phyloP scores from a whole-genome alignment of 2,113 vertebrate genomes.

The Marmota monax region DNA sequence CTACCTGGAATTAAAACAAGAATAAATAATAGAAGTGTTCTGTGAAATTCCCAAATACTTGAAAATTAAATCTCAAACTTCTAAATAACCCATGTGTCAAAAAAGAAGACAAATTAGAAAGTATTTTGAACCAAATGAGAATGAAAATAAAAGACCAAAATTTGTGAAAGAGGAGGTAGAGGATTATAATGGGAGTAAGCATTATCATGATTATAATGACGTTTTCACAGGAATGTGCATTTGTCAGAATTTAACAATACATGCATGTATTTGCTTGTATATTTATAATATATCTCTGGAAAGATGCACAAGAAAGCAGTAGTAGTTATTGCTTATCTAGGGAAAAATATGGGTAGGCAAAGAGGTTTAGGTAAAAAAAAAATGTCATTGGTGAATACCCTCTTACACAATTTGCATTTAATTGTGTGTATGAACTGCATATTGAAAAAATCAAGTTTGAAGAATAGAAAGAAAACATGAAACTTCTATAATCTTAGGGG shows the following conservation, averaged over 20 bases:
- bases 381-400: background rate
- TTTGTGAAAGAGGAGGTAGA: background rate
- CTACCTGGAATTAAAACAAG: slow-evolving; percentile 38
- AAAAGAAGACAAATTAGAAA: background rate
- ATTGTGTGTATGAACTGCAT: background rate
- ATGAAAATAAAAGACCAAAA: background rate
- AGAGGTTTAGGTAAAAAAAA: background rate
- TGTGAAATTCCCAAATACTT: slow-evolving; percentile 40
- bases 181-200: background rate
- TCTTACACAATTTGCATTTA: background rate
- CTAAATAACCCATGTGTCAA: background rate
- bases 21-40: background rate
- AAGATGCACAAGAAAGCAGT: slow-evolving; percentile 45
- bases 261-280: background rate
- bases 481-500: background rate
- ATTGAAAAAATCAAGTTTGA: slow-evolving; percentile 46
- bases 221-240: background rate
- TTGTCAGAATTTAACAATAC: background rate
- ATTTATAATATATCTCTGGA: background rate
- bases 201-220: background rate
- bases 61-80: slow-evolving; percentile 13
- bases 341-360: background rate
- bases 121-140: too few species aligned
- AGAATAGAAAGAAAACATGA: background rate
- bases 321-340: background rate